Percentiles rank a stretch among this genome's conserved stretches.
phyloP scores from a whole-genome alignment of 2,797 vertebrate genomes.

The Acomys russatus region DNA sequence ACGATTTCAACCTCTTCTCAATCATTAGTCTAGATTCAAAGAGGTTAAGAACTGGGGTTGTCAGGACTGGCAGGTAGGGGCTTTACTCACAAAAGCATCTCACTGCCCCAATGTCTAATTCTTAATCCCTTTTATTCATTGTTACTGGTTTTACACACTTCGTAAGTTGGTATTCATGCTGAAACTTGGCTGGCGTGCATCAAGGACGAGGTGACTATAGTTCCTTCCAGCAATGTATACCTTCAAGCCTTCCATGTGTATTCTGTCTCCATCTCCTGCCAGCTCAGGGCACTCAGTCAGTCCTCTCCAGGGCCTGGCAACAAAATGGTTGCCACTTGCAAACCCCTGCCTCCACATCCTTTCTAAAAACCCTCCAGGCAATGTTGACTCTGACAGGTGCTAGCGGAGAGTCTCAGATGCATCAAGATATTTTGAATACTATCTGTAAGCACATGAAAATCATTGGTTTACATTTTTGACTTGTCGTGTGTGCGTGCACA shows the following conservation, averaged over 20 bases:
- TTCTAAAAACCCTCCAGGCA: not conserved
- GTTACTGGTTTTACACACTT: not conserved
- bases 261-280: too few species aligned
- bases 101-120: not conserved
- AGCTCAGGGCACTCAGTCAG: not conserved
- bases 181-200: not conserved
- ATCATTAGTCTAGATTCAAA: not conserved
- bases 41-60: not conserved
- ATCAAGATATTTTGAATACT: not conserved
- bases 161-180: not conserved
- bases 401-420: not conserved
- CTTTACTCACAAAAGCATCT: not conserved
- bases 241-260: not conserved
- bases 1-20: constrained; percentile 56
- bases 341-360: not conserved
- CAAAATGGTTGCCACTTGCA: not conserved
- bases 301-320: not conserved
- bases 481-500: not conserved
- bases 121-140: not conserved
- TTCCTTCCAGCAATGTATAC: not conserved
- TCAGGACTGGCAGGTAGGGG: not conserved
- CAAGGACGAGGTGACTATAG: not conserved
- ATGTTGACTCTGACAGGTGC: not conserved
- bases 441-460: not conserved
- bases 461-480: not conserved